phyloP scores from a whole-genome alignment of 2,888 invertebrate genomes.

The Mactromeris polynyma region DNA sequence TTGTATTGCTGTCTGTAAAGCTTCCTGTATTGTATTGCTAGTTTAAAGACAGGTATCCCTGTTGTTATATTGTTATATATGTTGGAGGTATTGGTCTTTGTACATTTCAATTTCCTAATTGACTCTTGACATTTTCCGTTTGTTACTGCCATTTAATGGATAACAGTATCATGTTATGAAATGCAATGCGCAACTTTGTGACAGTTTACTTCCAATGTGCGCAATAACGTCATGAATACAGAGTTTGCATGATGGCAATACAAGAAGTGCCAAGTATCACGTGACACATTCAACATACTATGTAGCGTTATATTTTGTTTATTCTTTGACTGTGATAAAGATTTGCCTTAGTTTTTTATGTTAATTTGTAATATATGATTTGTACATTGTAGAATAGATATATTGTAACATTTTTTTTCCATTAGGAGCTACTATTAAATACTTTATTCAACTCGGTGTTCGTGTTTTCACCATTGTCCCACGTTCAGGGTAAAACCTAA shows the following conservation, averaged over 20 bases:
- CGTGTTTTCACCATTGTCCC: background rate
- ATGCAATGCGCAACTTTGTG: background rate
- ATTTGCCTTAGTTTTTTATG: background rate
- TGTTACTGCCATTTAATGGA: too few relatives aligned
- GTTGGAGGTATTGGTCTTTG: background rate
- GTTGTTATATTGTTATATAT: too few relatives aligned
- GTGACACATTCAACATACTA: background rate
- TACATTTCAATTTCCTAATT: too few relatives aligned
- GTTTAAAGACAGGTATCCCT: background rate
- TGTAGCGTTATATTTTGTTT: background rate
- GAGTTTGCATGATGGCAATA: too few relatives aligned
- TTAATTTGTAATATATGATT: background rate
- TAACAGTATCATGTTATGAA: too few relatives aligned
- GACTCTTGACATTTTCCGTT: too few relatives aligned
- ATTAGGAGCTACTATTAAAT: conserved; percentile 3
- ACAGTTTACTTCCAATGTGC: background rate
- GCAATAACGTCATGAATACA: background rate
- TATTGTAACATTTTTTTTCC: background rate
- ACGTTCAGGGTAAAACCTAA: too few relatives aligned
- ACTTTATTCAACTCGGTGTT: background rate
- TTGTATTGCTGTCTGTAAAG: too few relatives aligned
- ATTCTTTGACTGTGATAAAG: conserved; percentile 3
- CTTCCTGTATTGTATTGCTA: too few relatives aligned
- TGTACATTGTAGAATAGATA: conserved; percentile 10
- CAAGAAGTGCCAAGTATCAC: background rate